Percentiles rank a stretch among this genome's conserved stretches.
Conservation (phyloP, 1,140 invertebrate genomes). For the Apolygus lucorum region DNA sequence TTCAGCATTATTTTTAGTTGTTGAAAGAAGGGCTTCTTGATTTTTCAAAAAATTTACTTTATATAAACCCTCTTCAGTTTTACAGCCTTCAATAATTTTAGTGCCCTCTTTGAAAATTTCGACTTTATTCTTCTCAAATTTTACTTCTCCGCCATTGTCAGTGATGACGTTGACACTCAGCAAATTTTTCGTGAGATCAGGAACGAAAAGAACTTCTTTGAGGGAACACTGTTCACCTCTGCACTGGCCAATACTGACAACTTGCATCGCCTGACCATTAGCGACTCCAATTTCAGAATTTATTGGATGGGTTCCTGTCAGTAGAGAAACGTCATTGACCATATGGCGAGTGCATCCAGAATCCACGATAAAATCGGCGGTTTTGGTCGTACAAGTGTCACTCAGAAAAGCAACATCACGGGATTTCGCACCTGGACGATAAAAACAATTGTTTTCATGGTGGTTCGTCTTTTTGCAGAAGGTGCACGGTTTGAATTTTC, state of each 20-base stretch:
- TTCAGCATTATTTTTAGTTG: no score
- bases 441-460: conserved; percentile 16
- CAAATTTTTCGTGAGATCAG: conserved; percentile 17
- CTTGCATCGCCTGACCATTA: not conserved
- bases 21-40: no score
- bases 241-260: not conserved
- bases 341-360: not conserved
- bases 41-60: conserved; percentile 5
- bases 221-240: not conserved
- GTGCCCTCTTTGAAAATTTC: not conserved
- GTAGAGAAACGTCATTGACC: not conserved
- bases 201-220: conserved; percentile 4
- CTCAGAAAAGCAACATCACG: not conserved
- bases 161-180: conserved; percentile 17
- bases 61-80: not conserved
- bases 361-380: not conserved
- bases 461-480: conserved; percentile 18
- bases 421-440: not conserved
- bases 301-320: not conserved
- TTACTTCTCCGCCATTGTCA: conserved; percentile 6
- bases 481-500: not conserved
- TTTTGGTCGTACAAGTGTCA: not conserved
- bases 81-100: conserved; percentile 7
- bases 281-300: not conserved
- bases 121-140: conserved; percentile 16